Base-by-base conservation (phyloP, 2,888 invertebrate species). In the Frankliniella intonsa region DNA sequence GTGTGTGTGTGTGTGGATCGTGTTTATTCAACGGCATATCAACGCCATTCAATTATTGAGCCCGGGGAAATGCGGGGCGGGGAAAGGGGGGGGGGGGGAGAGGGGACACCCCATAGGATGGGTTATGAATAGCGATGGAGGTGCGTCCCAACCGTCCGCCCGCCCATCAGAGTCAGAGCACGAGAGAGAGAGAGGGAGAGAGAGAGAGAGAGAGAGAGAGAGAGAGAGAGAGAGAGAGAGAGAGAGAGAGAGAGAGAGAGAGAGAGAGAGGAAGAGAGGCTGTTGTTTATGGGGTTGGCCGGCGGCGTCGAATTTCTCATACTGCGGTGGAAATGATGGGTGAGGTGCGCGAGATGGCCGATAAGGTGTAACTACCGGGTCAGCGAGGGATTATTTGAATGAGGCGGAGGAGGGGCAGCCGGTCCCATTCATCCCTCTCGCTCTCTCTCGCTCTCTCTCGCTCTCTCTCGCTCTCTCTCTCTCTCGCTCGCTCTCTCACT, bases 101-200 rank as follows among this genome's bases (percentile, higher is more conserved):
- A 84, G 83, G 84, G 84, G 85, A 84, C 85, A 85, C 85, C 86
- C 86, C 86, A 87, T 86, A 86, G 85, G 86, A 84, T 85, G 85
- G 86, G 86, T 76, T 80, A 27, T 38, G 38, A 38, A 38, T 38
- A 38, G 38, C 38, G 38, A 38, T 38, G 50, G 38, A 55, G 19
- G 8, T 38, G 17, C 80, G 22, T 8, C 80, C 82, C 83, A 76
- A 65, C 81, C 83, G 81, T 82, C 82, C 80, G 81, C 81, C 82
- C 82, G 65, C 76, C 81, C 81, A 82, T 80, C 81, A 65, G 69
- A 81, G 51, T 82, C 82, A 83, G 19, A 3, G 9, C 82, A 80
- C 82, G 80, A 81, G 82, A 83, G 82, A 83, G 81, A 69, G 22
- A 14, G 22, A 27, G 12, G 5, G 65, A 38, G 81, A 65, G 65